phyloP scores from a whole-genome alignment of 1,140 invertebrate species.

The Luehdorfia chinensis region DNA sequence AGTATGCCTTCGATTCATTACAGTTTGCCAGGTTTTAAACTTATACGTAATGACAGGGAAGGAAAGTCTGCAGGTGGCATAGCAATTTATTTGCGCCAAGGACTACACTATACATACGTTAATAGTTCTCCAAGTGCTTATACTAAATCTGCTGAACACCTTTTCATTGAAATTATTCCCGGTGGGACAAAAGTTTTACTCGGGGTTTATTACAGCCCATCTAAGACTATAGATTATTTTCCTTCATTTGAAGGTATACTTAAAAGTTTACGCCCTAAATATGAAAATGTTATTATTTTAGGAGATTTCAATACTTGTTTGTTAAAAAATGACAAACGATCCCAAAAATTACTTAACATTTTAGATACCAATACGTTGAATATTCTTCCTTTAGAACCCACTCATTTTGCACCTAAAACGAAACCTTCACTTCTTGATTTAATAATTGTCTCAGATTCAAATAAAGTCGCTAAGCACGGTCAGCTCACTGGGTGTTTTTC shows the following conservation, averaged over 20 bases:
- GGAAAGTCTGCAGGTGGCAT: slow-evolving; percentile 20
- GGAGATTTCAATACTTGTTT: slow-evolving; percentile 23
- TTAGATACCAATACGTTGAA: slow-evolving; percentile 9
- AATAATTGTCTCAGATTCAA: slow-evolving; percentile 16
- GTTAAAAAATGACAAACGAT: slow-evolving; percentile 18
- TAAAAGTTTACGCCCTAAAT: neutral
- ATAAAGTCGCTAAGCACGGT: slow-evolving; percentile 9
- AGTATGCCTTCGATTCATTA: neutral
- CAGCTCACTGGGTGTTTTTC: slow-evolving; percentile 16
- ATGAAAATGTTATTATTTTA: slow-evolving; percentile 15
- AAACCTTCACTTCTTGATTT: slow-evolving; percentile 18
- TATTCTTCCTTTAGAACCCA: slow-evolving; percentile 12
- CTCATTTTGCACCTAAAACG: slow-evolving; percentile 18
- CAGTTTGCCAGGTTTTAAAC: neutral
- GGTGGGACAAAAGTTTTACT: slow-evolving; percentile 11
- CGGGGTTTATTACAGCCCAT: slow-evolving; percentile 17
- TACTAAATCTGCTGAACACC: slow-evolving; percentile 10
- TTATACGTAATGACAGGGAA: slow-evolving; percentile 21
- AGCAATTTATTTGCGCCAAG: slow-evolving; percentile 20
- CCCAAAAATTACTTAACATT: slow-evolving; percentile 3
- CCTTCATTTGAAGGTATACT: slow-evolving; percentile 3
- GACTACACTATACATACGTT: neutral
- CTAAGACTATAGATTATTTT: slow-evolving; percentile 19
- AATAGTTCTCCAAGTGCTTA: neutral
- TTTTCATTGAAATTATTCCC: slow-evolving; percentile 17